Percentiles rank a stretch among this genome's conserved stretches.
phyloP scores from a whole-genome alignment of 23 tunicate species.

The Phallusia fumigata region DNA sequence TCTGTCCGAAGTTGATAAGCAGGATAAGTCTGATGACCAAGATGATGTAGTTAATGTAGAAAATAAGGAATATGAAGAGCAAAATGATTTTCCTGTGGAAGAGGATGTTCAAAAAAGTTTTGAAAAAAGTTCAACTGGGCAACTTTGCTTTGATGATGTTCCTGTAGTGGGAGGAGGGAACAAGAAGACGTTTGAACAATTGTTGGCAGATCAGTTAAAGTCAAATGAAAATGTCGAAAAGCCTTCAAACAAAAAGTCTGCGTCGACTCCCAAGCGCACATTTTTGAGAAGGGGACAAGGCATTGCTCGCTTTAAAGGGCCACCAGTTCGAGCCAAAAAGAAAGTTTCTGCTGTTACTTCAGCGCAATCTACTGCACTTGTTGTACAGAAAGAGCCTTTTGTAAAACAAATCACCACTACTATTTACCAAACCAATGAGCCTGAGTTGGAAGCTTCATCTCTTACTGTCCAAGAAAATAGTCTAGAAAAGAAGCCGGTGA shows the following conservation, averaged over 20 bases:
- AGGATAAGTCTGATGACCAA: background rate
- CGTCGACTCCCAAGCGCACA: conserved; percentile 60
- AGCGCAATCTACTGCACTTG: background rate
- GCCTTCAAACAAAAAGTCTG: background rate
- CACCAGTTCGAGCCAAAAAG: conserved; percentile 50
- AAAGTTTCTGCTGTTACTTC: background rate
- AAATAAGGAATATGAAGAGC: background rate
- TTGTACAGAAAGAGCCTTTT: background rate
- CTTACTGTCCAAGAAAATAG: background rate
- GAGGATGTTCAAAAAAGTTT: conserved; percentile 16
- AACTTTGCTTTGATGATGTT: conserved; percentile 58
- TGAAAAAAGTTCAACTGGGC: conserved; percentile 7
- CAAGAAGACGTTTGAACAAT: conserved; percentile 81
- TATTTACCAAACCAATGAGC: background rate
- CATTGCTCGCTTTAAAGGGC: conserved; percentile 89
- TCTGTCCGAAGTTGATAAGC: conserved; percentile 16
- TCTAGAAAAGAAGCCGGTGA: conserved; percentile 16
- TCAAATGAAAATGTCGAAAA: conserved; percentile 28
- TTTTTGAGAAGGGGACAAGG: conserved; percentile 92
- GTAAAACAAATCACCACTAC: no score
- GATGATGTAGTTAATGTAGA: background rate
- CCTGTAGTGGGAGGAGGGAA: conserved; percentile 49
- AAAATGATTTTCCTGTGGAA: background rate
- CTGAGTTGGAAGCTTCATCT: background rate
- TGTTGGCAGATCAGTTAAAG: conserved; percentile 57